Percentiles rank a stretch among this genome's conserved stretches.
phyloP scores from a whole-genome alignment of 2,113 vertebrate species.

The Gobiocypris rarus region DNA sequence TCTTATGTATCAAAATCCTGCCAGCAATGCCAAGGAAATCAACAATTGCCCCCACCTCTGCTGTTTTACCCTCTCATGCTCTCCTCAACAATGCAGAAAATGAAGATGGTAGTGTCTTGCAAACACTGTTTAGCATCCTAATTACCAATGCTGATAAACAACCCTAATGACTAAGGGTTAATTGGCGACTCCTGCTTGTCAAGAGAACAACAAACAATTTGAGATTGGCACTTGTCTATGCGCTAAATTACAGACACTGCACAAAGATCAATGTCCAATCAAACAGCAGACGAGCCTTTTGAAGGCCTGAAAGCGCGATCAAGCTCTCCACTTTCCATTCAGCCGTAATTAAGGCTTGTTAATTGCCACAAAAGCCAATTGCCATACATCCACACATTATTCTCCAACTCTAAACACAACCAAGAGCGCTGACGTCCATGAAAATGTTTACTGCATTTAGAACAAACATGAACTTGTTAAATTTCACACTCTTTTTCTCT shows the following conservation, averaged over 20 bases:
- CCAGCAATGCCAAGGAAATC: slow-evolving; percentile 14
- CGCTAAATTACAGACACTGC: slow-evolving; percentile 73
- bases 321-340: slow-evolving; percentile 82
- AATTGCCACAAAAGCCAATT: slow-evolving; percentile 76
- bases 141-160: slow-evolving; percentile 52
- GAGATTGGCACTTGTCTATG: slow-evolving; percentile 48
- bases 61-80: slow-evolving; percentile 3
- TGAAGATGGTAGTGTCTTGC: slow-evolving; percentile 38
- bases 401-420: slow-evolving; percentile 30
- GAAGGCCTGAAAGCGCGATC: slow-evolving; percentile 80
- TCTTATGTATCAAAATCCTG: slow-evolving; percentile 11
- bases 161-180: slow-evolving; percentile 52
- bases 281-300: slow-evolving; percentile 73
- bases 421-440: background rate
- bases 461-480: background rate
- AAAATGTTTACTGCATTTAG: background rate
- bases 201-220: slow-evolving; percentile 54
- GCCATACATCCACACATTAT: slow-evolving; percentile 41
- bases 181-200: slow-evolving; percentile 47
- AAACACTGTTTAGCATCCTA: slow-evolving; percentile 49
- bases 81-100: slow-evolving; percentile 18
- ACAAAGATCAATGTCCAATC: slow-evolving; percentile 82
- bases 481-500: background rate
- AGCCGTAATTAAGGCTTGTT: slow-evolving; percentile 95
- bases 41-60: background rate